phyloP scores from a whole-genome alignment of 2,888 invertebrate species.

The Zootermopsis nevadensis region DNA sequence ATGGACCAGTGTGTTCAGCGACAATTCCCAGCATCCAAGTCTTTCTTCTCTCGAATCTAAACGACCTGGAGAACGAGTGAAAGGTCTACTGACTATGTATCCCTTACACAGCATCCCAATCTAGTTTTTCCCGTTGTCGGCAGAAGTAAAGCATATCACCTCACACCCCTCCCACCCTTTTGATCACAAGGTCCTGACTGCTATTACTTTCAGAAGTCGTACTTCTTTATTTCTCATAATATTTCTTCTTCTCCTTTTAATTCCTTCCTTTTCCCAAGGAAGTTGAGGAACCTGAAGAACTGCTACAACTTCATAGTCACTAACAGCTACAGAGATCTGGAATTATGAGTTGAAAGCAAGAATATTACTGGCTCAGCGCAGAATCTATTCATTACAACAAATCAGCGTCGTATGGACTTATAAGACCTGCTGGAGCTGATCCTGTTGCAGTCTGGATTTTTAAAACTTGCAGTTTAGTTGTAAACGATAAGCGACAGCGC shows the following conservation, averaged over 20 bases:
- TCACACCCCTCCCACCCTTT: not conserved
- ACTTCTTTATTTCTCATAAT: constrained; percentile 4
- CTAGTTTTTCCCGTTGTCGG: constrained; percentile 1
- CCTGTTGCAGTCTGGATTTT: not conserved
- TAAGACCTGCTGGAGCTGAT: not conserved
- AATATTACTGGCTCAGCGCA: not conserved
- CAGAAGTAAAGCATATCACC: not conserved
- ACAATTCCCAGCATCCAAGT: not conserved
- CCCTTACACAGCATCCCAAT: constrained; percentile 4
- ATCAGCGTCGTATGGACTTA: not conserved
- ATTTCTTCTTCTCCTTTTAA: constrained; percentile 18
- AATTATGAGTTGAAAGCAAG: not conserved
- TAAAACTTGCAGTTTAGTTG: not conserved
- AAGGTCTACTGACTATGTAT: not conserved
- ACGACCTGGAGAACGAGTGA: not conserved
- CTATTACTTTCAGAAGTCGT: not conserved
- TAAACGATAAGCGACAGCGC: not conserved
- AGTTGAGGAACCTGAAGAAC: constrained; percentile 3
- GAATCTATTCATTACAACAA: not conserved
- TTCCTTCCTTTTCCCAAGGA: constrained; percentile 3
- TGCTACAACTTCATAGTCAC: not conserved
- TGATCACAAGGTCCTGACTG: not conserved
- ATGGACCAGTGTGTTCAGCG: not conserved
- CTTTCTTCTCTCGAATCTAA: not conserved
- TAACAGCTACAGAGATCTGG: constrained; percentile 6